Evolutionary conservation across 2,113 vertebrate species (phyloP).

Genomic region (Lanius collurio): DNA sequence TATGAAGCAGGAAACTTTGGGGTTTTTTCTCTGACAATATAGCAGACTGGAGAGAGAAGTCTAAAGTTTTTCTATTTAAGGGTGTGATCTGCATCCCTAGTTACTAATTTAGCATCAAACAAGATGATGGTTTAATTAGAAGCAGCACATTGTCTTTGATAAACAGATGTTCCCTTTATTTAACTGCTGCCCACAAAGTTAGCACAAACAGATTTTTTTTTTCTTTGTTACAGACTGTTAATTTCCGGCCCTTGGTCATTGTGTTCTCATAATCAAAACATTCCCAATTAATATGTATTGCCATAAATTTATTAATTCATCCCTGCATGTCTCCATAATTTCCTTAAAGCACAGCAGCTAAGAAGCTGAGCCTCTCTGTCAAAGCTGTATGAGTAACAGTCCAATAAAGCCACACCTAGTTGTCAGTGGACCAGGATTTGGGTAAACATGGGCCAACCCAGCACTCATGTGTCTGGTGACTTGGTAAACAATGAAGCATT

Average conservation of each 20-base stretch:
- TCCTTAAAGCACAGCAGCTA: conserved; percentile 28
- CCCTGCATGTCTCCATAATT: neutral
- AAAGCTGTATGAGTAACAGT: conserved; percentile 54
- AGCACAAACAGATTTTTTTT: conserved; percentile 42
- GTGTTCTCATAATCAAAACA: conserved; percentile 37
- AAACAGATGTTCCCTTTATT: conserved; percentile 73
- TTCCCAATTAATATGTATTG: conserved; percentile 42
- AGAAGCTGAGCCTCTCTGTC: conserved; percentile 51
- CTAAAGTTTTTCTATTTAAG: conserved; percentile 42
- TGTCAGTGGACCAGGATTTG: conserved; percentile 55
- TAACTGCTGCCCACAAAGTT: conserved; percentile 53
- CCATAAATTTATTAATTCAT: conserved; percentile 38
- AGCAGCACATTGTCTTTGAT: conserved; percentile 62
- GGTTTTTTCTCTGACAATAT: conserved; percentile 18
- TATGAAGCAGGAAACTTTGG: conserved; percentile 45
- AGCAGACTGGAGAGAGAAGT: conserved; percentile 38
- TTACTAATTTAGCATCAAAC: conserved; percentile 69
- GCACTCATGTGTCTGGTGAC: conserved; percentile 41
- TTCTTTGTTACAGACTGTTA: conserved; percentile 46
- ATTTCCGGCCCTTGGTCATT: conserved; percentile 65
- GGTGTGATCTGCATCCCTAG: conserved; percentile 63
- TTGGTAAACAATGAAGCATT: conserved; percentile 65
- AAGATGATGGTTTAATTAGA: conserved; percentile 74
- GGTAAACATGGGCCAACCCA: conserved; percentile 63
- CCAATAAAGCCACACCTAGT: conserved; percentile 64